These are phyloP conservation scores for Diplogasteroides magnus DNA, from an alignment of 1,140 invertebrate species.

Conservation along the genomic window DNA sequence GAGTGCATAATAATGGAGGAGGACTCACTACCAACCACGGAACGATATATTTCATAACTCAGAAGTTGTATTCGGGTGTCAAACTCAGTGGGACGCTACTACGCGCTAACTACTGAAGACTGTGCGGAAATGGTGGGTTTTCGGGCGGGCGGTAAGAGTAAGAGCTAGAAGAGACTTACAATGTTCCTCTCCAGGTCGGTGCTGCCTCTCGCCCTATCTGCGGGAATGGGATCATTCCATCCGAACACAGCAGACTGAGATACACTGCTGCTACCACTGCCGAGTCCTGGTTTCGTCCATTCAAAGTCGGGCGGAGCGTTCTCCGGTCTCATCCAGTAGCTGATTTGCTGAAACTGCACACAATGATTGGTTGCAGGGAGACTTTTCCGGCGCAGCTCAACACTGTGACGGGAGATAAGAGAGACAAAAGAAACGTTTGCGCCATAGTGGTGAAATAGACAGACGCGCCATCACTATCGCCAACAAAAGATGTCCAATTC, in stretches of 20 bases:
- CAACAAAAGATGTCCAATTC: no score
- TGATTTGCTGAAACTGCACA: neutral
- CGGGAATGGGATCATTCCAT: neutral
- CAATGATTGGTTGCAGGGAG: no score
- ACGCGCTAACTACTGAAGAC: no score
- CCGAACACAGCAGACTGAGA: neutral
- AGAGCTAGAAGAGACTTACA: neutral
- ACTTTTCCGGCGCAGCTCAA: no score
- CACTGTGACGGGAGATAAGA: no score
- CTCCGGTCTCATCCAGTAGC: neutral
- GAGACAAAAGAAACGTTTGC: no score
- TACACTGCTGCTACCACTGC: neutral
- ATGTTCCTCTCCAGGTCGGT: neutral
- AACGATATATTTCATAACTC: no score
- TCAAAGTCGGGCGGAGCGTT: neutral
- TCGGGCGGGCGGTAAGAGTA: neutral
- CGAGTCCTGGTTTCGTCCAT: neutral
- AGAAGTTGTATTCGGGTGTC: no score
- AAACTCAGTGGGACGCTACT: no score
- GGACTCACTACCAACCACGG: neutral
- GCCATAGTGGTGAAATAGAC: no score
- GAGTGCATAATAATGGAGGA: neutral
- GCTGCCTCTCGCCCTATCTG: neutral
- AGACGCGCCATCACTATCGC: no score
- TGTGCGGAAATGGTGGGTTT: neutral